A percentile compares a stretch with the other conserved stretches of the same genome.
Conservation (phyloP, 2,888 invertebrate genomes). For the Anthophora plumipes region DNA sequence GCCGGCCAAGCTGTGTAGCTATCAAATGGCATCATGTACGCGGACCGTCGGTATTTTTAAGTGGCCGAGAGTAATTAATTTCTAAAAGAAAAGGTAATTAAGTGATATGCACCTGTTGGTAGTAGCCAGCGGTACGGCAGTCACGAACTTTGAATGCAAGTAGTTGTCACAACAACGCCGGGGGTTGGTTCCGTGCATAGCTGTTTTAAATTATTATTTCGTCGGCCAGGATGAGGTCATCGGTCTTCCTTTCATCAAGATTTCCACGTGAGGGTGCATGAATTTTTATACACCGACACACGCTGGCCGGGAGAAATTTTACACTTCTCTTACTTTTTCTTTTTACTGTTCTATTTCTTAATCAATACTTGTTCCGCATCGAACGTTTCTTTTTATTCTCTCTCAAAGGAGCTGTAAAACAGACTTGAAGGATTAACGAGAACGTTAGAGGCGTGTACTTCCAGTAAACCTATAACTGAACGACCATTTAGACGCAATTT, state of each 20-base stretch:
- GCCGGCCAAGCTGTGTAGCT: conserved; percentile 56
- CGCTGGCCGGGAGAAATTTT: background rate
- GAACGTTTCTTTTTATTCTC: too few species aligned
- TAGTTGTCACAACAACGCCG: conserved; percentile 2
- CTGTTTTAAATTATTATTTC: conserved; percentile 37
- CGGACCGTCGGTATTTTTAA: conserved; percentile 63
- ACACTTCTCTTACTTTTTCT: background rate
- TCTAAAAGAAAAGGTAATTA: conserved; percentile 55
- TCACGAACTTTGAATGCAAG: conserved; percentile 25
- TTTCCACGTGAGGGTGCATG: background rate
- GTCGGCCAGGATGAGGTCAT: background rate
- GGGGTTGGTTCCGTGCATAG: background rate
- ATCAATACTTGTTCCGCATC: too few species aligned
- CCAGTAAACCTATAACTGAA: too few species aligned
- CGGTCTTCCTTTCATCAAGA: conserved; percentile 7
- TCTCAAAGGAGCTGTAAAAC: too few species aligned
- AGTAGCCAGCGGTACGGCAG: conserved; percentile 1
- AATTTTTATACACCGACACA: conserved; percentile 10
- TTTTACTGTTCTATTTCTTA: background rate
- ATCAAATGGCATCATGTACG: conserved; percentile 41
- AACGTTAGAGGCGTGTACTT: too few species aligned
- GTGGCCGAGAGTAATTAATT: conserved; percentile 64
- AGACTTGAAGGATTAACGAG: too few species aligned
- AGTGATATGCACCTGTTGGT: conserved; percentile 66
- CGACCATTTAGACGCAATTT: too few species aligned